Percentiles rank a stretch among this genome's conserved stretches.
These are phyloP conservation scores for Cynopterus brachyotis DNA, from an alignment of 2,113 vertebrate genomes.

Conservation along the genomic window DNA sequence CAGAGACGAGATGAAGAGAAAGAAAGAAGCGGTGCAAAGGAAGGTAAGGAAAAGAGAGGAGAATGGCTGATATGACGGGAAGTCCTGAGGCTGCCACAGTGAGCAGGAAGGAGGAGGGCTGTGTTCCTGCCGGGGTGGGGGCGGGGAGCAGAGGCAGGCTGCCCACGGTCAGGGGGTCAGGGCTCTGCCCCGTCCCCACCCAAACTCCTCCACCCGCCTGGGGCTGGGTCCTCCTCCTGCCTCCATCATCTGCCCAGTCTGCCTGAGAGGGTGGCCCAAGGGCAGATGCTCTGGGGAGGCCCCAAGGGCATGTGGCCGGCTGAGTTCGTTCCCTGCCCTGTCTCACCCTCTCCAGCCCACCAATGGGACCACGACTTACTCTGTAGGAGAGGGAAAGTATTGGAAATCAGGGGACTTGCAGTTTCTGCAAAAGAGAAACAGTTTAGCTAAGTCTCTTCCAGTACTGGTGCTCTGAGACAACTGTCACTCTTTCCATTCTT, in stretches of 20 bases:
- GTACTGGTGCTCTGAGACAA: background rate
- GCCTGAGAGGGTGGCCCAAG: background rate
- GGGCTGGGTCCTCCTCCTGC: background rate
- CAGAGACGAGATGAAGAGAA: too few species aligned
- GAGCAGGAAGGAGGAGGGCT: background rate
- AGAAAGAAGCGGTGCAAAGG: background rate
- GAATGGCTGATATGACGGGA: background rate
- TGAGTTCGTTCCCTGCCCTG: slow-evolving; percentile 23
- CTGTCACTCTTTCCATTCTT: background rate
- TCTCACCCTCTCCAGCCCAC: slow-evolving; percentile 58
- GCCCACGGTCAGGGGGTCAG: background rate
- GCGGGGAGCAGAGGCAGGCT: background rate
- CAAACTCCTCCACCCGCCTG: background rate
- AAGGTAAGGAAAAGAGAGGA: too few species aligned
- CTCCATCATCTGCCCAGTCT: background rate
- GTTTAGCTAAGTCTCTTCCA: slow-evolving; percentile 69
- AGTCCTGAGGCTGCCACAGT: background rate
- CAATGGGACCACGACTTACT: slow-evolving; percentile 84
- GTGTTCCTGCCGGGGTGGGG: background rate
- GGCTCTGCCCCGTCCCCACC: background rate
- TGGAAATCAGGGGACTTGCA: slow-evolving; percentile 91
- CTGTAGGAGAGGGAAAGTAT: slow-evolving; percentile 89
- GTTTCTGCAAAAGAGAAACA: slow-evolving; percentile 89
- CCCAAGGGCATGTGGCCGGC: background rate
- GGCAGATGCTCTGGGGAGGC: background rate